Percentiles rank a stretch among this genome's conserved stretches.
Conservation (phyloP, 2,113 vertebrate species). For the Cathartes aura region DNA sequence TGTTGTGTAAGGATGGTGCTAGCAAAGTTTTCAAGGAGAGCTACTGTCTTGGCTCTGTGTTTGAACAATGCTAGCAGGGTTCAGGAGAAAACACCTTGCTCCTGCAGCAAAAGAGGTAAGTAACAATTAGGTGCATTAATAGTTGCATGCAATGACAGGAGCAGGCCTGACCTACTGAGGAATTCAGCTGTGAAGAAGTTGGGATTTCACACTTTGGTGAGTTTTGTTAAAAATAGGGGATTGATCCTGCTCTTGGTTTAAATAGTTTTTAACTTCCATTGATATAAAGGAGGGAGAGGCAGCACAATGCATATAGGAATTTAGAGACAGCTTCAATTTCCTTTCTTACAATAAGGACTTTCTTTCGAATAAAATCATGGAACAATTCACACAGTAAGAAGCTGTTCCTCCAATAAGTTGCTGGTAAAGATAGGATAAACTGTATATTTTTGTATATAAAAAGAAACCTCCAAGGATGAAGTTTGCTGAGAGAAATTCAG, state of each 20-base stretch:
- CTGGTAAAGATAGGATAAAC: not conserved
- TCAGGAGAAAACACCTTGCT: not conserved
- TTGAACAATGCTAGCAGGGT: not conserved
- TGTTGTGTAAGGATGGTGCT: not conserved
- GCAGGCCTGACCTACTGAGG: not conserved
- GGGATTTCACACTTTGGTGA: not conserved
- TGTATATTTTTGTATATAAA: not conserved
- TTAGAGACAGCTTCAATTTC: not conserved
- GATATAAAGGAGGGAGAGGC: not conserved
- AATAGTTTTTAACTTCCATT: not conserved
- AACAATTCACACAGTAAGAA: not conserved
- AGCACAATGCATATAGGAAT: not conserved
- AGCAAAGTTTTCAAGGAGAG: not conserved
- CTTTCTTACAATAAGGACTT: not conserved
- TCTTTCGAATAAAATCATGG: not conserved
- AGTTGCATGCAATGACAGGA: not conserved
- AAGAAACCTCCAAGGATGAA: not conserved
- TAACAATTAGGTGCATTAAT: too few relatives aligned
- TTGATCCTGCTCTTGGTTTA: not conserved
- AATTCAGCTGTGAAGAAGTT: not conserved
- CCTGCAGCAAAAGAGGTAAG: not conserved
- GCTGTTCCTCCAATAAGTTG: not conserved
- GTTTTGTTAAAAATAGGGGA: not conserved
- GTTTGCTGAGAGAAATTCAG: not conserved
- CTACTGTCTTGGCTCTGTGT: not conserved